phyloP scores from a whole-genome alignment of 2,113 vertebrate species.

The Sinocyclocheilus anshuiensis region DNA sequence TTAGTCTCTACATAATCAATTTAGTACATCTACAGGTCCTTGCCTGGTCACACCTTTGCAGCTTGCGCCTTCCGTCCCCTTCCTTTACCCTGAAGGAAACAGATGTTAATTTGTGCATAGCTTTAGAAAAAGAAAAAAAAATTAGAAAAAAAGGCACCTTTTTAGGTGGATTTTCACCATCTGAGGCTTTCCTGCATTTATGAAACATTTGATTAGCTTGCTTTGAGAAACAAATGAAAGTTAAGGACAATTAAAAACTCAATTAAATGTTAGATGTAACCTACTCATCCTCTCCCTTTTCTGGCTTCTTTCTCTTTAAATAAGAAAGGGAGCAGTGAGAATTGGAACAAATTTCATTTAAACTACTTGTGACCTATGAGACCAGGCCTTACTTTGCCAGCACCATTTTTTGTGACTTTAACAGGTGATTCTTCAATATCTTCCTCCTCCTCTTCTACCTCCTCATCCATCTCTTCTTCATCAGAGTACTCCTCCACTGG shows the following conservation, averaged over 20 bases:
- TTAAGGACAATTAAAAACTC: too few species aligned
- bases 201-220: not conserved
- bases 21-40: not conserved
- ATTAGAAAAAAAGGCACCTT: slow-evolving; percentile 50
- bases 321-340: not conserved
- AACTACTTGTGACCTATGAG: not conserved
- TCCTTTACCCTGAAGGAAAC: slow-evolving; percentile 54
- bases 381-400: slow-evolving; percentile 53
- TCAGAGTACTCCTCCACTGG: slow-evolving; percentile 61
- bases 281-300: slow-evolving; percentile 60
- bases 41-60: slow-evolving; percentile 47
- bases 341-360: not conserved
- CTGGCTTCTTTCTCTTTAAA: slow-evolving; percentile 62
- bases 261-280: not conserved
- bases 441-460: slow-evolving; percentile 59
- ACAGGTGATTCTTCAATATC: slow-evolving; percentile 63
- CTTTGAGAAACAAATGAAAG: not conserved
- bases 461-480: slow-evolving; percentile 57
- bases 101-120: not conserved
- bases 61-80: slow-evolving; percentile 47
- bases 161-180: slow-evolving; percentile 64
- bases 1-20: not conserved
- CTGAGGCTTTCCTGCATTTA: slow-evolving; percentile 53
- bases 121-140: not conserved
- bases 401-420: slow-evolving; percentile 53